Conservation (phyloP, 1,140 invertebrate genomes). For the Thalassaphorura encarpata region DNA sequence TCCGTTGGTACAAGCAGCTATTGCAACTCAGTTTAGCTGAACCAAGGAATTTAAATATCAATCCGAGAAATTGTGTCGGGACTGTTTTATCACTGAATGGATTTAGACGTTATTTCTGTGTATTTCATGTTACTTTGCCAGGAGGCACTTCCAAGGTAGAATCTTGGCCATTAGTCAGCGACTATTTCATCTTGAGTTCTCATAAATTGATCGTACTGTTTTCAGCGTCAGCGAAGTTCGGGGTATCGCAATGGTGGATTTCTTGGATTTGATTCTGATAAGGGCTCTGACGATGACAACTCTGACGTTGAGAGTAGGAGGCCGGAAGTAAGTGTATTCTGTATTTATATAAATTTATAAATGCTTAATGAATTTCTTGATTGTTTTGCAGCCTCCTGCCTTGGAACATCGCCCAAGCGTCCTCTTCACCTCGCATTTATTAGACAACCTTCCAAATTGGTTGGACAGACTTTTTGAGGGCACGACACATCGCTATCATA, state of each 20-base stretch:
- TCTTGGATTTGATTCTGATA: constrained; percentile 57
- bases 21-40: constrained; percentile 72
- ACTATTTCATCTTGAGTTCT: neutral
- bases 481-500: constrained; percentile 81
- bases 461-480: constrained; percentile 92
- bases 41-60: constrained; percentile 73
- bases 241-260: constrained; percentile 51
- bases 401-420: constrained; percentile 6
- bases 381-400: too few relatives aligned
- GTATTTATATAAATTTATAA: too few relatives aligned
- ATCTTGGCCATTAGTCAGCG: too few relatives aligned
- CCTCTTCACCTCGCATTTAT: constrained; percentile 29
- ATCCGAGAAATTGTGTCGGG: constrained; percentile 92
- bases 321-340: neutral
- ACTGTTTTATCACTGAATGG: constrained; percentile 94
- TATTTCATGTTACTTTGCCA: constrained; percentile 92
- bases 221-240: constrained; percentile 10
- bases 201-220: constrained; percentile 1
- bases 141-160: constrained; percentile 41
- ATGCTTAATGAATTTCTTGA: too few relatives aligned
- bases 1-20: constrained; percentile 83
- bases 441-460: constrained; percentile 71
- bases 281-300: constrained; percentile 49
- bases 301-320: constrained; percentile 49
- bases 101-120: constrained; percentile 92